Evolutionary conservation across 2,888 invertebrate species (phyloP).

Genomic region (Arrhopalites spinosus): DNA sequence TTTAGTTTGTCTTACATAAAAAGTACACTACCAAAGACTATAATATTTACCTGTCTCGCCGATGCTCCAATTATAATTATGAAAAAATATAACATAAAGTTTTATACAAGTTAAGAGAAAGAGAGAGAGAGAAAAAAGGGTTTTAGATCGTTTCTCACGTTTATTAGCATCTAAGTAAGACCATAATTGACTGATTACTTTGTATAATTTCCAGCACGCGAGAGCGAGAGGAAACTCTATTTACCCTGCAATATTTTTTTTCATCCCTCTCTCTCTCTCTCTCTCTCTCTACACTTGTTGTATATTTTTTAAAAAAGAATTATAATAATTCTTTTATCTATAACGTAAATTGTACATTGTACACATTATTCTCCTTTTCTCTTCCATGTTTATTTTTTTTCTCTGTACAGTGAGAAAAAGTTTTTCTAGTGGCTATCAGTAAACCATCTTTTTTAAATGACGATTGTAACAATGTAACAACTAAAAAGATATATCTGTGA

Average conservation of each 20-base stretch:
- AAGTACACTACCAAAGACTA: no score
- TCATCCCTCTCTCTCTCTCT: not conserved
- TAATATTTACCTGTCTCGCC: no score
- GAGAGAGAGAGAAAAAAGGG: not conserved
- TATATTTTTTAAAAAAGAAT: not conserved
- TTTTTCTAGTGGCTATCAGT: no score
- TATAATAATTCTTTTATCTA: not conserved
- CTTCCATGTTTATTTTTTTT: no score
- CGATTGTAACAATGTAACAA: no score
- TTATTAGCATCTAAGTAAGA: conserved; percentile 23
- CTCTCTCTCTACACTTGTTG: not conserved
- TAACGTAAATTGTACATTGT: not conserved
- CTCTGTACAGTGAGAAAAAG: no score
- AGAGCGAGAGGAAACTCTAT: not conserved
- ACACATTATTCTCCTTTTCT: not conserved
- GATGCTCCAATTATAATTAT: no score
- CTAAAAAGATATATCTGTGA: no score
- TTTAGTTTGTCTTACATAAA: not conserved
- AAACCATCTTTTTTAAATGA: no score
- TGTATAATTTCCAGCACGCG: conserved; percentile 30
- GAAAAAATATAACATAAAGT: no score
- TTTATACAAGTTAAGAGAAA: no score
- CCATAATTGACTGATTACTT: conserved; percentile 27
- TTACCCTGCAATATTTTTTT: not conserved
- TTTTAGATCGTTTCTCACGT: conserved; percentile 18